Conservation (phyloP, 2,888 invertebrate genomes). For the Automeris io region DNA sequence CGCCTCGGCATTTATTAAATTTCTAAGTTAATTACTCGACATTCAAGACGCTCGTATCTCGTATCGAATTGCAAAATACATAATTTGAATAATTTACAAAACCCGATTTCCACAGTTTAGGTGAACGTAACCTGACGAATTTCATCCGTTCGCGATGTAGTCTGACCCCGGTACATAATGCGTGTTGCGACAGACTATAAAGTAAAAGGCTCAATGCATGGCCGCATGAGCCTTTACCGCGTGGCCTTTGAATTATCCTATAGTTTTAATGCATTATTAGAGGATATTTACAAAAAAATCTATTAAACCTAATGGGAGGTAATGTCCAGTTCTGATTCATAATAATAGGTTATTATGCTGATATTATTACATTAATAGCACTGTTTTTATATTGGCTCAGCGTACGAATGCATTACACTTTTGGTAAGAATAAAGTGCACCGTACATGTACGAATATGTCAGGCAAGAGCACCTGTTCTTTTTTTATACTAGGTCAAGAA, state of each 20-base stretch:
- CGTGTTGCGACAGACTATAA: slow-evolving; percentile 34
- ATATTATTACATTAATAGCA: no score
- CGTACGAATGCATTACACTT: no score
- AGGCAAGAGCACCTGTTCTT: no score
- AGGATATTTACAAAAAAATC: no score
- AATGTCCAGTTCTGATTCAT: no score
- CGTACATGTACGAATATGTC: no score
- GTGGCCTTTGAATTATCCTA: slow-evolving; percentile 6
- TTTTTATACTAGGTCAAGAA: no score
- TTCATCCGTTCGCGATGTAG: slow-evolving; percentile 37
- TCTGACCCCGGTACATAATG: slow-evolving; percentile 41
- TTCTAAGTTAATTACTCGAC: not conserved
- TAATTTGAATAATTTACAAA: slow-evolving; percentile 11
- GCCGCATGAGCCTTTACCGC: slow-evolving; percentile 22
- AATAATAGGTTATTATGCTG: no score
- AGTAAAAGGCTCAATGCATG: slow-evolving; percentile 41
- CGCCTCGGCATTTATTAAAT: not conserved
- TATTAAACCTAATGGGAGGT: no score
- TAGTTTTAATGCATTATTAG: not conserved
- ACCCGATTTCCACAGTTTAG: slow-evolving; percentile 9
- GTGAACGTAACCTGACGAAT: slow-evolving; percentile 15
- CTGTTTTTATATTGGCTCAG: no score
- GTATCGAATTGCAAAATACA: slow-evolving; percentile 3
- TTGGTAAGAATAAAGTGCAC: no score
- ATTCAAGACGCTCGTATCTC: slow-evolving; percentile 1